These are phyloP conservation scores for Lacanobia oleracea DNA, from an alignment of 2,888 invertebrate genomes.

Conservation along the genomic window DNA sequence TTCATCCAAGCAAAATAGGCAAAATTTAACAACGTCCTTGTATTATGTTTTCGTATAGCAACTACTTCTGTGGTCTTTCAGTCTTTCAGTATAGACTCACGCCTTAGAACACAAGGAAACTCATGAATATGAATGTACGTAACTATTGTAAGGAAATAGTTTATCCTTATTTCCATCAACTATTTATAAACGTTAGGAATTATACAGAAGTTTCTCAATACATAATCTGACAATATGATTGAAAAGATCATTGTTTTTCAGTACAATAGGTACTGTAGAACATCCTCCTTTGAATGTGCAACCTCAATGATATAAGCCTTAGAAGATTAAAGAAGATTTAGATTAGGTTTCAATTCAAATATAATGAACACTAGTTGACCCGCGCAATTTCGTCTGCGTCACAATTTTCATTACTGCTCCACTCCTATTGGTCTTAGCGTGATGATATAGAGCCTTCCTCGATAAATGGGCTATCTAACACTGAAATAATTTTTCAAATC, in stretches of 20 bases:
- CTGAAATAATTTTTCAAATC: no score
- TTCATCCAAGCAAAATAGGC: background rate
- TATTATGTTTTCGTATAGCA: background rate
- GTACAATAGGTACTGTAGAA: no score
- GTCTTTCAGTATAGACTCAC: background rate
- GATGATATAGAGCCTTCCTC: no score
- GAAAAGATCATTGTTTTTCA: conserved; percentile 27
- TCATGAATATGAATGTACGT: conserved; percentile 33
- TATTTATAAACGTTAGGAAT: conserved; percentile 19
- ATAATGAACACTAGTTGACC: no score
- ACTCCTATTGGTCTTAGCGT: no score
- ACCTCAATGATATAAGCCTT: no score
- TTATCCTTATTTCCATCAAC: conserved; percentile 12
- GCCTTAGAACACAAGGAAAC: conserved; percentile 15
- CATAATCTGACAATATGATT: background rate
- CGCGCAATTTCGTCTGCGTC: no score
- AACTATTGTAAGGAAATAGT: background rate
- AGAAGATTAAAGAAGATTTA: no score
- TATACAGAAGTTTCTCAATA: conserved; percentile 18
- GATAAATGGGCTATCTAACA: no score
- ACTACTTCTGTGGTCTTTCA: background rate
- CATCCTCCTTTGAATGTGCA: no score
- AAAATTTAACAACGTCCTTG: background rate
- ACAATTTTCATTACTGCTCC: no score
- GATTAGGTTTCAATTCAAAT: no score